Conservation (phyloP, 2,113 vertebrate species). For the Eidolon helvum region DNA sequence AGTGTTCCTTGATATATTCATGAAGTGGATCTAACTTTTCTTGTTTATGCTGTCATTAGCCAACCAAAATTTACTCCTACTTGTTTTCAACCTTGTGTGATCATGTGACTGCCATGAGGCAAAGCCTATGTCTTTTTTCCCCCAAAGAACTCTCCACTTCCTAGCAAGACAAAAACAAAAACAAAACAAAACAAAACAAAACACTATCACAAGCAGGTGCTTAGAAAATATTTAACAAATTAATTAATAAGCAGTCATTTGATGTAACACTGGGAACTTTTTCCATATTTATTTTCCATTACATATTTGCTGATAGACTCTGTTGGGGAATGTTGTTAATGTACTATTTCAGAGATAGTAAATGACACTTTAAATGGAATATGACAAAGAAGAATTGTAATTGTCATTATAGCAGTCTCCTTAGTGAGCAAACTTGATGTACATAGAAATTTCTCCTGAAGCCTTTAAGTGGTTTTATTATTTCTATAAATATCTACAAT, state of each 20-base stretch:
- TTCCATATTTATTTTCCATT: neutral
- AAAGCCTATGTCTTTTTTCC: neutral
- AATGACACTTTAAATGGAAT: neutral
- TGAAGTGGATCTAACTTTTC: neutral
- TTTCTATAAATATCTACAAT: neutral
- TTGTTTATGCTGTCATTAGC: neutral
- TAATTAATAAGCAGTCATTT: neutral
- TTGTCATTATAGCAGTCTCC: neutral
- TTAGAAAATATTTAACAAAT: constrained; percentile 12
- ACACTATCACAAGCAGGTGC: neutral
- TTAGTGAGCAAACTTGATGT: neutral
- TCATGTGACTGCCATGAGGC: neutral
- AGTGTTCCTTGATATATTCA: neutral
- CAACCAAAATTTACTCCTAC: neutral
- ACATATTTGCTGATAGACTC: neutral
- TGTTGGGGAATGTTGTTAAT: neutral
- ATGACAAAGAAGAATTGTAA: neutral
- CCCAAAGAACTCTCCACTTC: neutral
- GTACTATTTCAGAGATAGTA: neutral
- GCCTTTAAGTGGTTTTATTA: neutral
- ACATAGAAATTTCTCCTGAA: neutral
- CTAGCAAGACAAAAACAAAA: neutral
- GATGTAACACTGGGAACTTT: neutral
- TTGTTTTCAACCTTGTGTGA: neutral
- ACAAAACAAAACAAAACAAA: neutral